phyloP scores from a whole-genome alignment of 2,797 vertebrate genomes.

The Acanthurus lineatus region DNA sequence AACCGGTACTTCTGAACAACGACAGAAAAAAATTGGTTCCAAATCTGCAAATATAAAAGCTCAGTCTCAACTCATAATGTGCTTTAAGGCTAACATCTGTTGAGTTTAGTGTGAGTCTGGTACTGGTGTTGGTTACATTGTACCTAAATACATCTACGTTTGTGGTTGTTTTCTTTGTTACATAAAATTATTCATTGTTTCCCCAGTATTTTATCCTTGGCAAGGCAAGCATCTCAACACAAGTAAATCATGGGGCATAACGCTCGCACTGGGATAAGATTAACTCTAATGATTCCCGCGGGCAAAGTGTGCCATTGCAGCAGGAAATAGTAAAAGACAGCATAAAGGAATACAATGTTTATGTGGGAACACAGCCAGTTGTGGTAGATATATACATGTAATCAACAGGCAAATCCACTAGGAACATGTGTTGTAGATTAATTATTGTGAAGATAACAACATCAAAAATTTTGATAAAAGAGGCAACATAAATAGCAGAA shows the following conservation, averaged over 20 bases:
- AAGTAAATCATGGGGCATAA: slow-evolving; percentile 14
- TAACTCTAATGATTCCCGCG: slow-evolving; percentile 22
- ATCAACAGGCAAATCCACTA: slow-evolving; percentile 15
- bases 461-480: neutral
- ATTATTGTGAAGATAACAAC: neutral
- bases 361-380: neutral
- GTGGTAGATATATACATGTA: slow-evolving; percentile 17
- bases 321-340: slow-evolving; percentile 14
- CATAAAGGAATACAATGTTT: neutral
- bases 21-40: neutral
- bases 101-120: neutral
- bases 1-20: slow-evolving; percentile 5
- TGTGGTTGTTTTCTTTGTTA: neutral
- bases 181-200: slow-evolving; percentile 11
- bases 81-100: slow-evolving; percentile 5
- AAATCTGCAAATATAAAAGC: neutral
- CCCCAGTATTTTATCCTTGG: slow-evolving; percentile 20
- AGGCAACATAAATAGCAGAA: neutral
- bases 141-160: slow-evolving; percentile 5
- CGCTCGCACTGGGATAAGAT: slow-evolving; percentile 15
- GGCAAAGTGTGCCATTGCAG: slow-evolving; percentile 11
- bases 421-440: slow-evolving; percentile 17
- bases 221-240: slow-evolving; percentile 11
- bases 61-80: neutral
- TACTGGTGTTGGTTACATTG: neutral